Conservation (phyloP, 2,113 vertebrate genomes). For the Xenopus tropicalis region DNA sequence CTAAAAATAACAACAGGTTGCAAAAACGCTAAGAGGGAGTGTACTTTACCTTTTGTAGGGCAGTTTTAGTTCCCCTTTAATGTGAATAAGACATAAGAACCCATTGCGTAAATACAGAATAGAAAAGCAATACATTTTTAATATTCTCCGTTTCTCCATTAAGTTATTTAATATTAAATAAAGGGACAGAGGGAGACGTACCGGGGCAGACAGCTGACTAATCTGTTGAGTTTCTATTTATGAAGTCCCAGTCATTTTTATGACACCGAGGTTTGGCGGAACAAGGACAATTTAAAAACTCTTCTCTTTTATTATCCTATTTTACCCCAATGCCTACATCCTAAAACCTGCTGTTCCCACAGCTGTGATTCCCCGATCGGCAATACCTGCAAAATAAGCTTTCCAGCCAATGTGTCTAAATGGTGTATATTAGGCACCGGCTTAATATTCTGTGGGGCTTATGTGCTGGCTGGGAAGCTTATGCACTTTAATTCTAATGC, state of each 20-base stretch:
- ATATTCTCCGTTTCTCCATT: too few species aligned
- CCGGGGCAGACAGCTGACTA: slow-evolving; percentile 48
- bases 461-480: slow-evolving; percentile 51
- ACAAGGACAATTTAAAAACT: slow-evolving; percentile 35
- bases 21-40: too few species aligned
- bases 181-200: slow-evolving; percentile 53
- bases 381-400: slow-evolving; percentile 31
- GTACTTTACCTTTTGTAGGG: too few species aligned
- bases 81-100: too few species aligned
- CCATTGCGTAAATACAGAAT: too few species aligned
- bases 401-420: slow-evolving; percentile 58
- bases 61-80: too few species aligned
- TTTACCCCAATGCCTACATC: not conserved
- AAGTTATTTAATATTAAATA: too few species aligned
- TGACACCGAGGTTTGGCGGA: not conserved
- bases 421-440: slow-evolving; percentile 51
- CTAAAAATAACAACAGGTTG: too few species aligned
- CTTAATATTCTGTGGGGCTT: slow-evolving; percentile 51
- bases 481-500: slow-evolving; percentile 52
- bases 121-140: too few species aligned
- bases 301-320: slow-evolving; percentile 34
- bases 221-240: slow-evolving; percentile 1
- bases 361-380: slow-evolving; percentile 42
- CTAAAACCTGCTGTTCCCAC: slow-evolving; percentile 44
- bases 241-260: slow-evolving; percentile 21